Percentiles rank a stretch among this genome's conserved stretches.
These are phyloP conservation scores for Wasmannia auropunctata DNA, from an alignment of 1,140 invertebrate species.

Conservation along the genomic window DNA sequence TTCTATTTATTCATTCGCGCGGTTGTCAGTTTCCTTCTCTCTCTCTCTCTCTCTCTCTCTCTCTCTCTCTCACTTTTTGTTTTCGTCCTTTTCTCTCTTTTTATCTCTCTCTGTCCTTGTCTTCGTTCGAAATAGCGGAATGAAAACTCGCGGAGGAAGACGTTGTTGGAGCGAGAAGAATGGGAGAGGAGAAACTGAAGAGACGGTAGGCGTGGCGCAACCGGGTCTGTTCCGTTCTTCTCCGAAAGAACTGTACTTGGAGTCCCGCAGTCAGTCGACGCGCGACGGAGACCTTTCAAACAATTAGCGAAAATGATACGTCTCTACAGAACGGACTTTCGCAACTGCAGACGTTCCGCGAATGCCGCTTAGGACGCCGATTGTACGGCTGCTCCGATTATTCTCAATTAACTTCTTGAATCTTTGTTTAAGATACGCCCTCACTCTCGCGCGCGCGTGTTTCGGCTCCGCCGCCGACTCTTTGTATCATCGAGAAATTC, in stretches of 20 bases:
- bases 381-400: background rate
- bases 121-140: conserved; percentile 6
- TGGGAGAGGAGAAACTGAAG: conserved; percentile 1
- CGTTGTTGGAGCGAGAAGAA: background rate
- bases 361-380: background rate
- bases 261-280: background rate
- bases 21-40: conserved; percentile 35
- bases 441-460: background rate
- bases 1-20: conserved; percentile 72
- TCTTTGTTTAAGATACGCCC: conserved; percentile 4
- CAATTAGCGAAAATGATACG: conserved; percentile 65
- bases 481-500: background rate
- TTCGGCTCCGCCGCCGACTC: too few species aligned
- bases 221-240: background rate
- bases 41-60: background rate
- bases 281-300: conserved; percentile 57
- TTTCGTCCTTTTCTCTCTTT: background rate
- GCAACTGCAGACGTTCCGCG: conserved; percentile 1
- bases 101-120: background rate
- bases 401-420: conserved; percentile 21
- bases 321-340: conserved; percentile 45
- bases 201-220: conserved; percentile 13
- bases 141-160: conserved; percentile 34
- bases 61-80: background rate
- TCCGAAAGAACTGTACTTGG: conserved; percentile 17